Conservation (phyloP, 2,888 invertebrate genomes). For the Syritta pipiens region DNA sequence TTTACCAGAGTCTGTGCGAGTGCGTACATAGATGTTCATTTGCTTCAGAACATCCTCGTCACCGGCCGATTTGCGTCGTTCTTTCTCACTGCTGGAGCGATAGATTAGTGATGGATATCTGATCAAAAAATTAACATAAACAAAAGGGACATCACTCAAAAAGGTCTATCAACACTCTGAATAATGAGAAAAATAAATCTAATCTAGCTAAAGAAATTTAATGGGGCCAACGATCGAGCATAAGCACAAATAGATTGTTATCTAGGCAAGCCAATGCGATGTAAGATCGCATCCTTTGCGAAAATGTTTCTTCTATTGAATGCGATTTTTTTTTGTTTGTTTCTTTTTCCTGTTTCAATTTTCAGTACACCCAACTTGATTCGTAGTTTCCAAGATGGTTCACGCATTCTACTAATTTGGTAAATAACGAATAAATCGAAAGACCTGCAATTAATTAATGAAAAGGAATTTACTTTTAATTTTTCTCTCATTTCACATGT, state of each 20-base stretch:
- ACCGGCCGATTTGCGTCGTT: constrained; percentile 90
- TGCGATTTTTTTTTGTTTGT: no score
- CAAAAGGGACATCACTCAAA: constrained; percentile 28
- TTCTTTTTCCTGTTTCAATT: constrained; percentile 10
- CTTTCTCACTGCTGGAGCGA: constrained; percentile 77
- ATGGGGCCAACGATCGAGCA: constrained; percentile 20
- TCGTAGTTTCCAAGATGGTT: constrained; percentile 74
- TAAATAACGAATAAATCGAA: constrained; percentile 75
- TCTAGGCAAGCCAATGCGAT: constrained; percentile 41
- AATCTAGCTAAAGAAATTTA: constrained; percentile 14
- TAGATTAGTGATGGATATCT: constrained; percentile 77
- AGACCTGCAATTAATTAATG: constrained; percentile 72
- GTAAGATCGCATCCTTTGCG: constrained; percentile 24
- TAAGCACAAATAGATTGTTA: constrained; percentile 1
- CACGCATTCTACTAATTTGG: constrained; percentile 72
- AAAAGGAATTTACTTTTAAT: no score
- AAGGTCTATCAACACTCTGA: constrained; percentile 23
- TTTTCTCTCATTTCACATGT: no score
- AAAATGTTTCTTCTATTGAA: no score
- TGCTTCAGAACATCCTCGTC: constrained; percentile 87
- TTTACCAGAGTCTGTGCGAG: constrained; percentile 92
- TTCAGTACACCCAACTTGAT: constrained; percentile 73
- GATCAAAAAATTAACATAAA: no score
- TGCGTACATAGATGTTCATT: constrained; percentile 86
- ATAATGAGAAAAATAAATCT: constrained; percentile 6